Evolutionary conservation across 2,113 vertebrate species (phyloP).

Genomic region (Chloropsis hardwickii): DNA sequence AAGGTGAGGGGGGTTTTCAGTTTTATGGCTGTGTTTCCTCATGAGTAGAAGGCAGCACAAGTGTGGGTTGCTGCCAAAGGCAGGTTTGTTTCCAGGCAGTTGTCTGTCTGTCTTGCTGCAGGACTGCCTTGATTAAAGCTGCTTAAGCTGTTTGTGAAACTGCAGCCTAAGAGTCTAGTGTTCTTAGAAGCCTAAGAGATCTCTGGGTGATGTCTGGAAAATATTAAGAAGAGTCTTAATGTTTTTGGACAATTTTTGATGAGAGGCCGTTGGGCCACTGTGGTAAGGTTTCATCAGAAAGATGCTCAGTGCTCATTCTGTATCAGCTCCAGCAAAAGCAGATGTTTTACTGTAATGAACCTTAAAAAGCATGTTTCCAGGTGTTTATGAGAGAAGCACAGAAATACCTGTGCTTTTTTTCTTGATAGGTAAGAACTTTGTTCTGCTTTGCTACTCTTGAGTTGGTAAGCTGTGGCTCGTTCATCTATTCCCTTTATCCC

Average conservation of each 20-base stretch:
- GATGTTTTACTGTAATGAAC: background rate
- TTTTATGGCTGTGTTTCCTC: background rate
- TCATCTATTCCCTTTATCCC: background rate
- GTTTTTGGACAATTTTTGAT: background rate
- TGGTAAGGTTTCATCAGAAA: background rate
- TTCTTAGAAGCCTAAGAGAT: background rate
- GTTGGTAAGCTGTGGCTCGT: rapidly evolving
- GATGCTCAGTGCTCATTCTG: background rate
- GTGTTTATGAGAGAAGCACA: background rate
- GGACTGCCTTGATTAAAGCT: constrained; percentile 34
- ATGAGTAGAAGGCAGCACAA: background rate
- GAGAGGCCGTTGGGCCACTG: background rate
- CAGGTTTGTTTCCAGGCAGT: background rate
- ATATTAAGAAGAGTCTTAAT: background rate
- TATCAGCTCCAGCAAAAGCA: background rate
- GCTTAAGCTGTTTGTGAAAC: constrained; percentile 32
- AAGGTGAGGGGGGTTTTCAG: background rate
- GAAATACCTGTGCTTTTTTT: background rate
- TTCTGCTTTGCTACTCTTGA: background rate
- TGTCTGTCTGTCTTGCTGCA: constrained; percentile 29
- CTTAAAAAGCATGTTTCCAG: background rate
- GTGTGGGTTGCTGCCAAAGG: background rate
- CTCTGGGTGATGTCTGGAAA: background rate
- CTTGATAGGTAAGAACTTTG: background rate
- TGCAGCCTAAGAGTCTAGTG: background rate